Percentiles rank a stretch among this genome's conserved stretches.
Evolutionary conservation across 2,113 vertebrate species (phyloP).

Genomic region (Tonatia bakeri): DNA sequence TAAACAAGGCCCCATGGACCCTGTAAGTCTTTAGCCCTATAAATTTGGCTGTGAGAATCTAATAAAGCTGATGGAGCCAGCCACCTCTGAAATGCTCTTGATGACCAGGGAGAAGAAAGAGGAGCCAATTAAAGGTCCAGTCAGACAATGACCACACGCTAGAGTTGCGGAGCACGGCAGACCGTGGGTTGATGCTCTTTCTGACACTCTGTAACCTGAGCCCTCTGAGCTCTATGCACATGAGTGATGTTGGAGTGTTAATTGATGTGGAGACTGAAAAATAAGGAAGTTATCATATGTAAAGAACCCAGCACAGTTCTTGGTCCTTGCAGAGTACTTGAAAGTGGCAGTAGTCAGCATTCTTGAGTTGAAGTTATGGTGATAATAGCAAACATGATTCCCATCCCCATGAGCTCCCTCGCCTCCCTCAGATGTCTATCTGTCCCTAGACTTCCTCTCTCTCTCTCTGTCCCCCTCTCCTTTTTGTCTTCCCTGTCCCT

Average conservation of each 20-base stretch:
- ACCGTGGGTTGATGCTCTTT: not conserved
- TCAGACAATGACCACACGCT: not conserved
- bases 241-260: not conserved
- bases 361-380: not conserved
- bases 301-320: not conserved
- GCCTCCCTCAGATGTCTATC: not conserved
- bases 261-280: not conserved
- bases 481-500: no score
- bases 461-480: no score
- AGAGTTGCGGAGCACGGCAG: not conserved
- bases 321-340: not conserved
- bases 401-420: not conserved
- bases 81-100: not conserved
- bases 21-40: not conserved
- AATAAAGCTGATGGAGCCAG: slow-evolving; percentile 17
- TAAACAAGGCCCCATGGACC: not conserved
- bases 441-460: not conserved
- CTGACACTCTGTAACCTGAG: not conserved
- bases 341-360: not conserved
- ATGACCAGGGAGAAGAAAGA: not conserved
- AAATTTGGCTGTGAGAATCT: slow-evolving; percentile 6
- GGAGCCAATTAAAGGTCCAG: not conserved
- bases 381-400: not conserved
- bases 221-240: not conserved
- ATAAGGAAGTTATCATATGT: not conserved